Conservation (phyloP, 2,797 vertebrate genomes). For the Apodemus agrarius region DNA sequence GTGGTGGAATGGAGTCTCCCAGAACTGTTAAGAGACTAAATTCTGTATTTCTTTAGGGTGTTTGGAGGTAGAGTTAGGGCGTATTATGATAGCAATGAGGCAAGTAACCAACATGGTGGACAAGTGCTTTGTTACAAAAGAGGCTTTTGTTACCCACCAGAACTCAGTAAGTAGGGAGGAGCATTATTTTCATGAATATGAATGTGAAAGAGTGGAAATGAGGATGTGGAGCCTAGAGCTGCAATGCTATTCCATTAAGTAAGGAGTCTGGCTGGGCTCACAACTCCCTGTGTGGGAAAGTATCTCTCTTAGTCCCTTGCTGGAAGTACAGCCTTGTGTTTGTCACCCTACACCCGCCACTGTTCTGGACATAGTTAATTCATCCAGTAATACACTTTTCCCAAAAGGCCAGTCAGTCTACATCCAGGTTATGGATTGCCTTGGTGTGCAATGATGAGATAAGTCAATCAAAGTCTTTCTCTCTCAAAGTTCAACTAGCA, state of each 20-base stretch:
- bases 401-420: neutral
- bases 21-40: neutral
- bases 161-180: neutral
- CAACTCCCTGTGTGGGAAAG: neutral
- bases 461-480: constrained; percentile 50
- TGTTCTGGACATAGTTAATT: constrained; percentile 26
- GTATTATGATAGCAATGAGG: neutral
- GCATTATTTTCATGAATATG: neutral
- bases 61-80: neutral
- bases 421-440: constrained; percentile 16
- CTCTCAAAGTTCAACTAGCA: constrained; percentile 44
- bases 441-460: constrained; percentile 19
- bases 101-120: neutral
- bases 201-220: neutral
- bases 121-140: neutral
- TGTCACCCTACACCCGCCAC: neutral
- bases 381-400: neutral
- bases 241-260: neutral
- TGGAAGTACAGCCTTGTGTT: neutral
- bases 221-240: neutral
- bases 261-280: neutral
- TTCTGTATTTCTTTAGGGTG: neutral
- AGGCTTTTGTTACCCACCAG: neutral
- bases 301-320: neutral
- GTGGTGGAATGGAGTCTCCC: neutral